A percentile compares a stretch with the other conserved stretches of the same genome.
These are phyloP conservation scores for Noctua fimbriata DNA, from an alignment of 2,888 invertebrate genomes.

Conservation along the genomic window DNA sequence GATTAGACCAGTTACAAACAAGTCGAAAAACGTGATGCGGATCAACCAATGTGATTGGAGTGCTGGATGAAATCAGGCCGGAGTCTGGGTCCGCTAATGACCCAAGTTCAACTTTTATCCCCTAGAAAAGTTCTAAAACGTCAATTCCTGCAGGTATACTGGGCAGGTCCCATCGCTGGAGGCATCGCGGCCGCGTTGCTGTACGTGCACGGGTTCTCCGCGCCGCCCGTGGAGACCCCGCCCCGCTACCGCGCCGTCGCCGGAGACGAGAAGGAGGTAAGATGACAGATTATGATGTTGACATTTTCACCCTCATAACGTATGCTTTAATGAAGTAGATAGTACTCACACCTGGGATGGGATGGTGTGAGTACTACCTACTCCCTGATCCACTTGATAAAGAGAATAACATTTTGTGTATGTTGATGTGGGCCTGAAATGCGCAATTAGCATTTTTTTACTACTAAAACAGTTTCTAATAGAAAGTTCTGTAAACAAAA, in stretches of 20 bases:
- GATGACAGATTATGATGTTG: not conserved
- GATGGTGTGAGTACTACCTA: no score
- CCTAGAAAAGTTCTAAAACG: not conserved
- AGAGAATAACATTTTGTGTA: not conserved
- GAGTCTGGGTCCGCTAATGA: not conserved
- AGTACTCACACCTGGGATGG: no score
- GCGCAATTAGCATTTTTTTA: not conserved
- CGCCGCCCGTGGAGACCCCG: conserved; percentile 84
- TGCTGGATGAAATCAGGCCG: not conserved
- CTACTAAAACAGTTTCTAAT: not conserved
- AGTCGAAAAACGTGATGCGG: no score
- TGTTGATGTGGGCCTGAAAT: not conserved
- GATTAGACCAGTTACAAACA: not conserved
- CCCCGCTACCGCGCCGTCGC: conserved; percentile 90
- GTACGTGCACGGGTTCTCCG: conserved; percentile 92
- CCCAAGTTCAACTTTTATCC: not conserved
- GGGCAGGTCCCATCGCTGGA: conserved; percentile 96
- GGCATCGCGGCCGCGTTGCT: conserved; percentile 94
- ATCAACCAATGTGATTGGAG: not conserved
- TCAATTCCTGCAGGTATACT: conserved; percentile 92
- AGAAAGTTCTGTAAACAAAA: not conserved
- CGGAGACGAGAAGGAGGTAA: conserved; percentile 93
- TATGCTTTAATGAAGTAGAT: not conserved
- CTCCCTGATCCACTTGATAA: not conserved
- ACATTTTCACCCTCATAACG: not conserved